Evolutionary conservation across 2,113 vertebrate genomes (phyloP), one percentile per base, ranked within the genome.

Genomic region (Lampris megalopsis): DNA sequence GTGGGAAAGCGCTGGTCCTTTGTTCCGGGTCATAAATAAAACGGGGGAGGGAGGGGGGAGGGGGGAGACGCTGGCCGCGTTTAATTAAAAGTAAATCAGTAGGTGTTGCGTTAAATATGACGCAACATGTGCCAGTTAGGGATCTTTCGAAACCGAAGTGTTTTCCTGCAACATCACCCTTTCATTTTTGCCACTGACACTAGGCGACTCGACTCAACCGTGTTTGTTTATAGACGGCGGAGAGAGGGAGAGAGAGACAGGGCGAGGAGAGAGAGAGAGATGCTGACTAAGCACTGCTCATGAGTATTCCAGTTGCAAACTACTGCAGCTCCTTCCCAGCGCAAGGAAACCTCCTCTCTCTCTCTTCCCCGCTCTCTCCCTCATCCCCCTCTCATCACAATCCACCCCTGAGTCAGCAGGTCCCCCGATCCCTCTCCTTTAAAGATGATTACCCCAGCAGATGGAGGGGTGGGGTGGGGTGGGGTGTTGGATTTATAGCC

Each of bases 241-340:
- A 45, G 52, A 47, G 52, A 37, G 10, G 3, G 43, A 2, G 41
- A 35, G 56, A 48, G 54, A 59, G 61, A 45, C 50, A 9, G 56
- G 53, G 68, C n/a, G 60, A 37, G 43, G 47, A 49, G n/a, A 43
- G 60, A 13, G 13, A 43, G 63, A 68, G 47, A 38, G 57, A 37
- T 86, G 85, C 89, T 88, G 86, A 71, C 72, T 83, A 56, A 77
- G 72, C 24, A 24, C 61, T 65, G 69, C 93, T 95, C 90, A 94
- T 95, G 92, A 94, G 94, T 94, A 95, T 94, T 94, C 94, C 10
- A 92, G 81, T 88, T 91, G 94, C 94, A 94, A 92, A 92, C 92
- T 89, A 93, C 92, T 95, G 94, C 94, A 94, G 93, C 86, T 92
- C 83, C 77, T 84, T 82, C 83, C 84, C 80, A 63, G 80, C 70